A percentile compares a stretch with the other conserved stretches of the same genome.
These are phyloP conservation scores for Patiria miniata DNA, from an alignment of 35 echinoderm and acorn worm species.

Conservation along the genomic window DNA sequence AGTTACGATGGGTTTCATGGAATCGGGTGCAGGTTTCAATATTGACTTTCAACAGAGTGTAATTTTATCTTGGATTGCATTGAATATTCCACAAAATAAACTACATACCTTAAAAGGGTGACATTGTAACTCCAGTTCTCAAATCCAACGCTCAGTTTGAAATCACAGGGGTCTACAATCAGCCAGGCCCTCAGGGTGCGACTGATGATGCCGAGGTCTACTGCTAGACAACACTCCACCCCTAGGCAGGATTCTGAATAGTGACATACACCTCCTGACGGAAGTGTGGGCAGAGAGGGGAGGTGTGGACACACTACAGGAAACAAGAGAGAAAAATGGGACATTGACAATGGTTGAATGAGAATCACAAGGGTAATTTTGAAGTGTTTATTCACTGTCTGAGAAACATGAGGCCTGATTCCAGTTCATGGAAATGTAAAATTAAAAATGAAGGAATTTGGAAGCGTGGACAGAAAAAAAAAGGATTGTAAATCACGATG, in stretches of 20 bases:
- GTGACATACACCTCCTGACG: conserved; percentile 14
- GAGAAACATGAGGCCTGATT: too few species aligned
- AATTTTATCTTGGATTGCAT: too few species aligned
- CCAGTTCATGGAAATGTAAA: too few species aligned
- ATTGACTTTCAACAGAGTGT: too few species aligned
- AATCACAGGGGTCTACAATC: conserved; percentile 35
- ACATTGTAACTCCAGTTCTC: conserved; percentile 31
- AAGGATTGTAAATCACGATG: too few species aligned
- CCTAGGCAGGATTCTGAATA: conserved; percentile 17
- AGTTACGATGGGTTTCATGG: not conserved
- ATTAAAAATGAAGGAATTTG: too few species aligned
- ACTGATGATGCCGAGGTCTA: conserved; percentile 5
- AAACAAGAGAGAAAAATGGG: not conserved
- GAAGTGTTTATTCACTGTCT: not conserved
- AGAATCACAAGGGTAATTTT: not conserved
- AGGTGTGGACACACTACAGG: not conserved
- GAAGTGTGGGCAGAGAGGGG: not conserved
- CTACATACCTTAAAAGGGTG: not conserved
- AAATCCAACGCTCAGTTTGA: not conserved
- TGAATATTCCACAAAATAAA: too few species aligned
- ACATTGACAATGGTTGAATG: not conserved
- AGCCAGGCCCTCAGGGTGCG: conserved; percentile 20
- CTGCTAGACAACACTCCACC: conserved; percentile 22
- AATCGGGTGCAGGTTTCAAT: not conserved
- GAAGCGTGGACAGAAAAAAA: too few species aligned